Percentiles rank a stretch among this genome's conserved stretches.
Conservation (phyloP, 2,888 invertebrate species). For the Thelaira solivaga region DNA sequence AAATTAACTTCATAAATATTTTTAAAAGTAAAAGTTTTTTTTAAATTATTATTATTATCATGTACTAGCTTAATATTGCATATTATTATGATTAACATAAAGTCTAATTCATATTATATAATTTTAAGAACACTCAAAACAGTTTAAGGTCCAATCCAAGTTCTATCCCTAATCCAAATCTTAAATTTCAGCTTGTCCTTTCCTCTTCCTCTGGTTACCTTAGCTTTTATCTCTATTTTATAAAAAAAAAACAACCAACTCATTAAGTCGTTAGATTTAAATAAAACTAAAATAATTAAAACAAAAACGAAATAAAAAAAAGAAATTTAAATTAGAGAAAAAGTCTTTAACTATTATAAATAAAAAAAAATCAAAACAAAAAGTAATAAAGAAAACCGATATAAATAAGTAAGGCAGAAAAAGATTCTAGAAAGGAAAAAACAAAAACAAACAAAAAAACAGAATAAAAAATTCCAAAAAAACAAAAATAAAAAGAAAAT, state of each 20-base stretch:
- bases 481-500: constrained; percentile 49
- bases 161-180: too few relatives aligned
- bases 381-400: constrained; percentile 22
- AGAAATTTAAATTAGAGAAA: constrained; percentile 34
- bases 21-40: too few relatives aligned
- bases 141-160: too few relatives aligned
- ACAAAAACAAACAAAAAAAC: constrained; percentile 5
- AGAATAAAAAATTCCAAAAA: constrained; percentile 12
- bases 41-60: too few relatives aligned
- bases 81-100: constrained; percentile 6
- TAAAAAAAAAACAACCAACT: neutral
- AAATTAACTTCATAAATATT: too few relatives aligned
- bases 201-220: too few relatives aligned
- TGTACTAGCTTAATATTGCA: constrained; percentile 18
- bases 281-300: constrained; percentile 13
- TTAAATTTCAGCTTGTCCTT: too few relatives aligned
- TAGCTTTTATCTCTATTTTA: too few relatives aligned
- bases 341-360: constrained; percentile 30
- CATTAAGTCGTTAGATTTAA: constrained; percentile 45
- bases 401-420: constrained; percentile 30
- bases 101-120: constrained; percentile 4
- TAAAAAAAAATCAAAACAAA: constrained; percentile 14
- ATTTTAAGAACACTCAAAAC: neutral
- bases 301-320: too few relatives aligned
- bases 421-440: constrained; percentile 32